Base-by-base conservation (phyloP, 64 coral and sea anemone species). In the Orbicella faveolata region DNA sequence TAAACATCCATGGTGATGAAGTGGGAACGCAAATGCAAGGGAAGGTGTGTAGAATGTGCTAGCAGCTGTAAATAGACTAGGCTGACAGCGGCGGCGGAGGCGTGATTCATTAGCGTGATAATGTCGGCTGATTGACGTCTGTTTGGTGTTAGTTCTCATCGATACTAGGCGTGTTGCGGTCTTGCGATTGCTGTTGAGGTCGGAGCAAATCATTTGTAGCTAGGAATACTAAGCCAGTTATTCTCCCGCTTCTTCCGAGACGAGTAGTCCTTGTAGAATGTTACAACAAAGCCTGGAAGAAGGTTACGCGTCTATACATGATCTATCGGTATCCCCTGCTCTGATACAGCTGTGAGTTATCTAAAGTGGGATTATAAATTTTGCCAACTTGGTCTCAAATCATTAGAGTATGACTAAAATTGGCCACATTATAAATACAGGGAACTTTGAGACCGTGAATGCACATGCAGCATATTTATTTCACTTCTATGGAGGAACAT, bases 121-220 rank as follows among this genome's bases (percentile, higher is more conserved):
- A 73, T 85, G 36, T 83, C 23, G 34, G 67, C 61, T 83, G 81
- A 83, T 73, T 85, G 82, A 18, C 63, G 23, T 13, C 4, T 48
- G 36, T 73, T 72, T 16, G 44, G 14, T 52, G 30, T 33, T 3
- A 10, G 11, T 17, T n/a, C 65, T 5, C 20, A 73, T 72, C 12
- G 7, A 53, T 17, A 23, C 10, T 80, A 30, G 78, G 21, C n/a
- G 21, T 61, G 25, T 61, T 80, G n/a, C 51, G 77, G 39, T 55
- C 6, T 11, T 39, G 35, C 36, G 16, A 51, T 68, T 69, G 1
- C 8, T 69, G 9, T 23, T 23, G 66, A 69, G 66, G 75, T 48
- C 36, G 39, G 26, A 74, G 30, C 70, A 26, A 74, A 14, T 34
- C 30, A 6, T 74, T 74, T 74, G 25, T 74, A 34, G 34, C 55